Conservation (phyloP, 1,140 invertebrate species). For the Drosophila seguyi region DNA sequence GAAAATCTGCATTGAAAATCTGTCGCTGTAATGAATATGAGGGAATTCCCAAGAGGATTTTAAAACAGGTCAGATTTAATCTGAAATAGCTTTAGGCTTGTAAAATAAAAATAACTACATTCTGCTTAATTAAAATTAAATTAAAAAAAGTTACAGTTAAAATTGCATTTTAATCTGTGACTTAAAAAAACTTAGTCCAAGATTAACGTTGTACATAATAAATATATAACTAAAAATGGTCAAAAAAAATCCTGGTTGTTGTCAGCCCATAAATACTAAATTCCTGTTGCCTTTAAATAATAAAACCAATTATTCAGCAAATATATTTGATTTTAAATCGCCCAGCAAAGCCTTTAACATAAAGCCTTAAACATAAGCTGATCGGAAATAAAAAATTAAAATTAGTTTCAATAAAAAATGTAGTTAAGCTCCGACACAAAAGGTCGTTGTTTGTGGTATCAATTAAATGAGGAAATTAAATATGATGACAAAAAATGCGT, state of each 20-base stretch:
- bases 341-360: slow-evolving; percentile 1
- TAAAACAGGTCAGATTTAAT: not conserved
- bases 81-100: not conserved
- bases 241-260: not conserved
- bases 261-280: not conserved
- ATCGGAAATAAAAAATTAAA: not conserved
- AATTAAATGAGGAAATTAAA: slow-evolving; percentile 1
- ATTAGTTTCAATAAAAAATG: slow-evolving; percentile 11
- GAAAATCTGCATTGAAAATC: not conserved
- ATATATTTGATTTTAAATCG: not conserved
- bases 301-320: not conserved
- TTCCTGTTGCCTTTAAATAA: not conserved
- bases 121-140: not conserved
- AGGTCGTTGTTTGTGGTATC: slow-evolving; percentile 4
- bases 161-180: not conserved
- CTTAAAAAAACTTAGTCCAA: not conserved
- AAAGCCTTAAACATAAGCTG: slow-evolving; percentile 6
- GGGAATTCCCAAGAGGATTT: not conserved
- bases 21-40: not conserved
- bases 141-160: not conserved
- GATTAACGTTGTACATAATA: not conserved
- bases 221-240: not conserved
- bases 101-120: too few relatives aligned
- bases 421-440: slow-evolving; percentile 17
- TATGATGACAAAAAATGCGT: slow-evolving; percentile 3